Evolutionary conservation across 2,797 vertebrate genomes (phyloP).

Genomic region (Dendrocincla tyrannina): DNA sequence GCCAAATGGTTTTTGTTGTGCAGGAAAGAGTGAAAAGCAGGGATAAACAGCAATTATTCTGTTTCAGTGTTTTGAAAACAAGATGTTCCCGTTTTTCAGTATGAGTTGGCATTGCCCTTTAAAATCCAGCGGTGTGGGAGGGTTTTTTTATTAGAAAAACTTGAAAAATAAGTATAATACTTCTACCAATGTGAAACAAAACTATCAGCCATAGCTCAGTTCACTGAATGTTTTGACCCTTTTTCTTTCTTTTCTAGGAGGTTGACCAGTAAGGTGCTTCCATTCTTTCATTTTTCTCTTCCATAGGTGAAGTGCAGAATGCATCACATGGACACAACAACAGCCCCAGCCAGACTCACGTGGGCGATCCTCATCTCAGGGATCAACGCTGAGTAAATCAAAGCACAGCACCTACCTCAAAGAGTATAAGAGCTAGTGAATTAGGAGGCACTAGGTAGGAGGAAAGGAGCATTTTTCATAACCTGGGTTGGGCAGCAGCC

Average conservation of each 20-base stretch:
- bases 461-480: not conserved
- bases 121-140: not conserved
- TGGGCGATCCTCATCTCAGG: not conserved
- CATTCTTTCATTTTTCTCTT: not conserved
- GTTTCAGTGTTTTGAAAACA: not conserved
- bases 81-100: not conserved
- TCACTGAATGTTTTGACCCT: not conserved
- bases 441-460: not conserved
- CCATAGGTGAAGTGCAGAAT: not conserved
- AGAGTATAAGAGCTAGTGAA: not conserved
- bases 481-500: not conserved
- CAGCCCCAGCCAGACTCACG: fast-evolving
- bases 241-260: not conserved
- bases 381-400: not conserved
- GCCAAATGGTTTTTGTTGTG: not conserved
- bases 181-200: not conserved
- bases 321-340: not conserved
- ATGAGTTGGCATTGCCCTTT: not conserved
- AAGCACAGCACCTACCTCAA: not conserved
- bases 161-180: not conserved
- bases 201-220: not conserved
- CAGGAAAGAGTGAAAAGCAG: not conserved
- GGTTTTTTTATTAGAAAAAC: not conserved
- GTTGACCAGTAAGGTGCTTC: not conserved
- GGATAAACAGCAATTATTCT: not conserved